Conservation (phyloP, 1,140 invertebrate genomes). For the Agrilus planipennis region DNA sequence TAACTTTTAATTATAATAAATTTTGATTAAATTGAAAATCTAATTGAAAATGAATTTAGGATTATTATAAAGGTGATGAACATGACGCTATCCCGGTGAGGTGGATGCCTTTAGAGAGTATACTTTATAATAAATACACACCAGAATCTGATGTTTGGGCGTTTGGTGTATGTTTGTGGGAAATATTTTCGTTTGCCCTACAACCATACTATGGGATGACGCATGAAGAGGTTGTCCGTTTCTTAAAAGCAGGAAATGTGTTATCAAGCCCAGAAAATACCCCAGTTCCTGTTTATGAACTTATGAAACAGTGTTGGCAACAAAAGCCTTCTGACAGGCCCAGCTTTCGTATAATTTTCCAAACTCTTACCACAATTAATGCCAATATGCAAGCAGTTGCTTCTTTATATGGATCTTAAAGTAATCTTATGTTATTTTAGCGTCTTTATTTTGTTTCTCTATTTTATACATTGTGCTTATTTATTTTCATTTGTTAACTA, state of each 20-base stretch:
- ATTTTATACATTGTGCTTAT: too few relatives aligned
- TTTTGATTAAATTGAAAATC: slow-evolving; percentile 55
- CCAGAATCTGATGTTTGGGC: slow-evolving; percentile 91
- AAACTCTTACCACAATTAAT: slow-evolving; percentile 44
- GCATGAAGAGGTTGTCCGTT: slow-evolving; percentile 88
- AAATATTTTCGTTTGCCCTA: slow-evolving; percentile 86
- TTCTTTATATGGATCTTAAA: too few relatives aligned
- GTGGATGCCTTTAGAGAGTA: slow-evolving; percentile 94
- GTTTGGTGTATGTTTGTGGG: slow-evolving; percentile 87
- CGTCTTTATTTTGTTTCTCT: too few relatives aligned
- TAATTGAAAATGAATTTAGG: slow-evolving; percentile 55
- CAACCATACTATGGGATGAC: slow-evolving; percentile 93
- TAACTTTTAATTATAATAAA: too few relatives aligned
- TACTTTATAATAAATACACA: slow-evolving; percentile 88
- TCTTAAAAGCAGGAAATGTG: slow-evolving; percentile 82
- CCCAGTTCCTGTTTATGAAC: slow-evolving; percentile 75
- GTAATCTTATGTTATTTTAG: too few relatives aligned
- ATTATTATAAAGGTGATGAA: slow-evolving; percentile 87
- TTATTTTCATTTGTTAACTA: too few relatives aligned
- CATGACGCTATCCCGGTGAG: slow-evolving; percentile 87
- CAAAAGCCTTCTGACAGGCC: slow-evolving; percentile 71
- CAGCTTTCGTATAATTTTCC: slow-evolving; percentile 64
- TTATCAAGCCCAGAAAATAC: slow-evolving; percentile 81
- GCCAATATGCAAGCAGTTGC: slow-evolving; percentile 16
- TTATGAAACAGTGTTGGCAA: slow-evolving; percentile 92